These are phyloP conservation scores for Coelinius sp. DNA, from an alignment of 2,888 invertebrate species.

Conservation along the genomic window DNA sequence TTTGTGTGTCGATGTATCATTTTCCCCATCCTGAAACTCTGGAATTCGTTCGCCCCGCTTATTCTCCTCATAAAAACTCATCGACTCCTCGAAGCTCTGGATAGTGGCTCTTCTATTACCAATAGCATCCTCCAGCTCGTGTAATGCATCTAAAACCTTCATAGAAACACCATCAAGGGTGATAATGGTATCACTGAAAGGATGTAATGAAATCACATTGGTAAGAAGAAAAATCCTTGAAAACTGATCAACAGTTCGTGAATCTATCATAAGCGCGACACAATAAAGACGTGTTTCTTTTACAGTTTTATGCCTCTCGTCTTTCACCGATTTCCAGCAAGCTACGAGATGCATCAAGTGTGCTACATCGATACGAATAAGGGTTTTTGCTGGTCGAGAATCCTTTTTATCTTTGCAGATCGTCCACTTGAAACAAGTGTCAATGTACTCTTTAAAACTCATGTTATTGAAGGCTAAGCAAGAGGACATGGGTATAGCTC, in stretches of 20 bases:
- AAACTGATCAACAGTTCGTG: background rate
- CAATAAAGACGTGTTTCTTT: background rate
- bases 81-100: conserved; percentile 18
- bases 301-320: background rate
- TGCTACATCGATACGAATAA: background rate
- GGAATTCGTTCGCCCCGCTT: background rate
- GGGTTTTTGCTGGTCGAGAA: background rate
- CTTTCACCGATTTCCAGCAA: background rate
- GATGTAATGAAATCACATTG: background rate
- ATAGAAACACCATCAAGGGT: background rate
- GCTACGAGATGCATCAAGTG: background rate
- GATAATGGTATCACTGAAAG: background rate
- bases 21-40: background rate
- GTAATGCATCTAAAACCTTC: conserved; percentile 28
- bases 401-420: background rate
- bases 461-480: background rate
- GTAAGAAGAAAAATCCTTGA: background rate
- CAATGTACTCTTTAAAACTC: background rate
- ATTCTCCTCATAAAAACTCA: background rate
- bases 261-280: background rate
- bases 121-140: conserved; percentile 25
- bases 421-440: background rate
- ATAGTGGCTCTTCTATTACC: conserved; percentile 4
- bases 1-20: background rate
- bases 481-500: background rate